Conservation (phyloP, 2,113 vertebrate species). For the Salvelinus fontinalis region DNA sequence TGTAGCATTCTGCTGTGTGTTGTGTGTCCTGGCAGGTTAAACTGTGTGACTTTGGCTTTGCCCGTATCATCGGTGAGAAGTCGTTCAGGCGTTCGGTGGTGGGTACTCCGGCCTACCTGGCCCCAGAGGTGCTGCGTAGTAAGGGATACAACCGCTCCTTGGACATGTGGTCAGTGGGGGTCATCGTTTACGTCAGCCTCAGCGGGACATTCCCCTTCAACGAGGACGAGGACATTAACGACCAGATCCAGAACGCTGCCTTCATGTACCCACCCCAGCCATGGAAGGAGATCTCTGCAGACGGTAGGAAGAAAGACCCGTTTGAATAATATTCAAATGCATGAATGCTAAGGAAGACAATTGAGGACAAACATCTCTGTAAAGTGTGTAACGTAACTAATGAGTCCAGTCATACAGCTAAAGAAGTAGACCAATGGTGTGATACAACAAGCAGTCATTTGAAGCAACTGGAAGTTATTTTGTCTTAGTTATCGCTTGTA, state of each 20-base stretch:
- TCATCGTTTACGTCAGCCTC: constrained; percentile 95
- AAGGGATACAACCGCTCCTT: constrained; percentile 98
- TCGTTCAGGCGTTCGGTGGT: constrained; percentile 95
- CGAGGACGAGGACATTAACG: constrained; percentile 97
- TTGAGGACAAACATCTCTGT: no score
- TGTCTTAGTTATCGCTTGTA: no score
- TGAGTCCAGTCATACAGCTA: no score
- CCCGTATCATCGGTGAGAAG: constrained; percentile 97
- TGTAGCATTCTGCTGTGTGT: no score
- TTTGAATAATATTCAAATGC: background rate
- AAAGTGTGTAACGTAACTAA: no score
- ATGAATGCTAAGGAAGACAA: no score
- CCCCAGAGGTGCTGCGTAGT: constrained; percentile 93
- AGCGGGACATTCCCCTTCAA: constrained; percentile 98
- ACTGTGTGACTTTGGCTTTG: constrained; percentile 96
- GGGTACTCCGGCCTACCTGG: constrained; percentile 93
- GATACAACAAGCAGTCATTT: no score
- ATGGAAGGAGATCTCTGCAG: constrained; percentile 94
- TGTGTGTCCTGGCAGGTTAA: constrained; percentile 81
- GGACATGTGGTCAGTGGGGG: constrained; percentile 98
- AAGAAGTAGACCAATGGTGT: no score
- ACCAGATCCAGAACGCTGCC: constrained; percentile 97
- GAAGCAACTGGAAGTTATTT: no score
- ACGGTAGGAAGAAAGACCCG: constrained; percentile 75
- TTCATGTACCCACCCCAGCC: constrained; percentile 97